Evolutionary conservation across 1,140 invertebrate genomes (phyloP).

Genomic region (Proctacanthus coquilletti): DNA sequence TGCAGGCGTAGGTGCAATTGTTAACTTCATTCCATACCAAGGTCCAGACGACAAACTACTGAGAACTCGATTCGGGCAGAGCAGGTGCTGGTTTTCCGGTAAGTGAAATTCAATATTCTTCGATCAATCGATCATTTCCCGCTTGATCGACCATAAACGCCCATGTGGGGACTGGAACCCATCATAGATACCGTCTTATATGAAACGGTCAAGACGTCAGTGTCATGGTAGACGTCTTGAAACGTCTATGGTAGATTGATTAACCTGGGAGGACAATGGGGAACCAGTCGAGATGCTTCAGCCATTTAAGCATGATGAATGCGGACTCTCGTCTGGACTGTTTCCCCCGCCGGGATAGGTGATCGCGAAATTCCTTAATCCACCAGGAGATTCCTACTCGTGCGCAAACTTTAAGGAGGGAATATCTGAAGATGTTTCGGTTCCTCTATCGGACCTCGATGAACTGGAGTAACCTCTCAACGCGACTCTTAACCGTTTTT

Average conservation of each 20-base stretch:
- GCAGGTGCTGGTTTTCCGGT: conserved; percentile 68
- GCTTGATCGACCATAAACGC: not conserved
- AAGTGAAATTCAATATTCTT: conserved; percentile 22
- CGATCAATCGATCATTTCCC: conserved; percentile 10
- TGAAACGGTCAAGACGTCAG: not conserved
- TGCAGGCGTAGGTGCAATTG: conserved; percentile 47
- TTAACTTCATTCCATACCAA: conserved; percentile 46
- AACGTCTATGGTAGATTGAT: too few relatives aligned
- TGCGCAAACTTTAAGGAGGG: too few relatives aligned
- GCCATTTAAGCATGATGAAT: not conserved
- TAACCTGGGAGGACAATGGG: too few relatives aligned
- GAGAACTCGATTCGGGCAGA: conserved; percentile 55
- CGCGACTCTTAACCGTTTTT: too few relatives aligned
- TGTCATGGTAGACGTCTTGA: not conserved
- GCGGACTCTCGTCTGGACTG: too few relatives aligned
- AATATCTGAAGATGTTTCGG: too few relatives aligned
- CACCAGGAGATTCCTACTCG: too few relatives aligned
- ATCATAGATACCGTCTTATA: not conserved
- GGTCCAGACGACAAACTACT: conserved; percentile 37
- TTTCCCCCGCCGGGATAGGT: too few relatives aligned
- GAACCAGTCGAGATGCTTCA: not conserved
- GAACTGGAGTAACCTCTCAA: too few relatives aligned
- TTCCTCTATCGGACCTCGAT: too few relatives aligned
- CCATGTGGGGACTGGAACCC: not conserved
- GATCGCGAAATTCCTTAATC: too few relatives aligned